Conservation (phyloP, 2,888 invertebrate species). For the Aspidiotus destructor region DNA sequence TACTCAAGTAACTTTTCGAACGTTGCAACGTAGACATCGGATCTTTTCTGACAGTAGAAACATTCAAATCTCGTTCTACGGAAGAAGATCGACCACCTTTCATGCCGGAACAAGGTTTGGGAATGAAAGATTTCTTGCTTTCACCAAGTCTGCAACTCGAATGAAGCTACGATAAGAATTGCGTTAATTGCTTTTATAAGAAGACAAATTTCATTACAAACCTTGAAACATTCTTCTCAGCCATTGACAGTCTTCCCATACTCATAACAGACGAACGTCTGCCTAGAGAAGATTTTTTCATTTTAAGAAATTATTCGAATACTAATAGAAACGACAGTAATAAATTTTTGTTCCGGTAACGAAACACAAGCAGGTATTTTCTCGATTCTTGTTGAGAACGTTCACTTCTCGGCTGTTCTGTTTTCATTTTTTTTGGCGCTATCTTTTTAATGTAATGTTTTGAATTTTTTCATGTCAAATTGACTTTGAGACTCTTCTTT, state of each 20-base stretch:
- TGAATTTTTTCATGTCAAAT: no score
- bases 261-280: constrained; percentile 17
- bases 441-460: no score
- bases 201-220: neutral
- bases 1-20: constrained; percentile 16
- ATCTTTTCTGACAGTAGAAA: constrained; percentile 16
- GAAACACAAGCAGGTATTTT: no score
- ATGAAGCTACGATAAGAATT: neutral
- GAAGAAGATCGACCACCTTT: constrained; percentile 16
- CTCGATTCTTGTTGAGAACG: no score
- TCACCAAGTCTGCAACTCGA: neutral
- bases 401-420: no score
- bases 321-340: neutral
- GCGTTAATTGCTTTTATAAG: neutral
- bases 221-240: constrained; percentile 16
- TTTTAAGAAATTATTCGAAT: neutral
- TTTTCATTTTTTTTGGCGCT: no score
- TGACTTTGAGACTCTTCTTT: no score
- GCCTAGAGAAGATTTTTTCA: constrained; percentile 27
- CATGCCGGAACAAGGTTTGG: constrained; percentile 9
- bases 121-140: constrained; percentile 24
- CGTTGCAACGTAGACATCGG: constrained; percentile 4
- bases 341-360: no score
- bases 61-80: constrained; percentile 16
- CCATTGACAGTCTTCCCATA: constrained; percentile 13